Evolutionary conservation across 2,797 vertebrate genomes (phyloP).

Genomic region (Heteromormyrus szaboi): DNA sequence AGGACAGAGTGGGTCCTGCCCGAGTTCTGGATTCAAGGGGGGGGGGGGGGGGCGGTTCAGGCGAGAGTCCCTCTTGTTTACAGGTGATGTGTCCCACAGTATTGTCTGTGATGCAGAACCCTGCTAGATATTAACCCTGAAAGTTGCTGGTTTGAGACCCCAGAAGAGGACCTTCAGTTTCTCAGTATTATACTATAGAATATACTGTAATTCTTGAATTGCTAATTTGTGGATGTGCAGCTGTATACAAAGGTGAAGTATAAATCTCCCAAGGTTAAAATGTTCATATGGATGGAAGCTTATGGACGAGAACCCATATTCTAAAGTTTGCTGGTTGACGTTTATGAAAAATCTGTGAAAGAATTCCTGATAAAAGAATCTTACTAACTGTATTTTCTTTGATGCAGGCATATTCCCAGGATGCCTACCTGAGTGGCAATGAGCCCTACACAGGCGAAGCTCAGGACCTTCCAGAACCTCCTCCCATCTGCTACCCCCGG

Average conservation of each 20-base stretch:
- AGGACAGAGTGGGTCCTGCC: background rate
- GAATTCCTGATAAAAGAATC: background rate
- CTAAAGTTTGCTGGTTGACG: background rate
- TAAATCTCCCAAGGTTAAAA: background rate
- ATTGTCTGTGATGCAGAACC: background rate
- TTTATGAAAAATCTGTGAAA: background rate
- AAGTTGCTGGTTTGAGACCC: background rate
- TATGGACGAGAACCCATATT: background rate
- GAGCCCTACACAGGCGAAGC: constrained; percentile 82
- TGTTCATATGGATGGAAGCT: background rate
- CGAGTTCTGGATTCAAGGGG: background rate
- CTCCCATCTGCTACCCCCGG: constrained; percentile 81
- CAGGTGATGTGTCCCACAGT: background rate
- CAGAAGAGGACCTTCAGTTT: background rate
- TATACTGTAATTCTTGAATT: background rate
- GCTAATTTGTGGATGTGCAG: background rate
- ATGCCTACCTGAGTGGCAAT: constrained; percentile 93
- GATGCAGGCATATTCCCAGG: constrained; percentile 86
- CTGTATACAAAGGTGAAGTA: background rate
- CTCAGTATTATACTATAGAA: background rate
- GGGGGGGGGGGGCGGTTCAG: background rate
- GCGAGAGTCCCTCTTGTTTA: background rate
- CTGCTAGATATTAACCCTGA: background rate
- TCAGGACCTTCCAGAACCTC: constrained; percentile 84
- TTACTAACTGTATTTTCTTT: constrained; percentile 18